Conservation (phyloP, 2,113 vertebrate species). For the Mohoua ochrocephala region DNA sequence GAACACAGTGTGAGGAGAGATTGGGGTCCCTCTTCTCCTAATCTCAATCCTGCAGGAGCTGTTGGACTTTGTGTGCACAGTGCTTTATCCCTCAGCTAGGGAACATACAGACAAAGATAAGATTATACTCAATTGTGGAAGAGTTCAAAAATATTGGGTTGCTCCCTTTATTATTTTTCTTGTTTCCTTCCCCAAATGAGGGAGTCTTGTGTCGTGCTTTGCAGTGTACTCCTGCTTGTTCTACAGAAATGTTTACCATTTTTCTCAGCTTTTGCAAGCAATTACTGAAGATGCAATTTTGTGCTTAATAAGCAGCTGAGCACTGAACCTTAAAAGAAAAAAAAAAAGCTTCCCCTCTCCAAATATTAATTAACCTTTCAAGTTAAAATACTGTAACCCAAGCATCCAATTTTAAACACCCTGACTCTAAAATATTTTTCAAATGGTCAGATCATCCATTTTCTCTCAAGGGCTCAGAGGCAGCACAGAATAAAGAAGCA, state of each 20-base stretch:
- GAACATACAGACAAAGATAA: not conserved
- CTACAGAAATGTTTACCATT: not conserved
- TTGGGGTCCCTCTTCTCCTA: accelerated
- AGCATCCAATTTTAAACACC: not conserved
- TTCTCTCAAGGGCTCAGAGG: not conserved
- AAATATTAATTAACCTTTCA: conserved; percentile 33
- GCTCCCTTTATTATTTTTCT: not conserved
- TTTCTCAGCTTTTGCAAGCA: conserved; percentile 26
- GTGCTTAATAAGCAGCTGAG: conserved; percentile 25
- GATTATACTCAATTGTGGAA: accelerated
- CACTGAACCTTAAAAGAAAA: not conserved
- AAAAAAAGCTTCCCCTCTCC: not conserved
- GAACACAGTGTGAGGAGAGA: accelerated
- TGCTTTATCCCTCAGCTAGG: not conserved
- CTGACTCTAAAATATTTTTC: not conserved
- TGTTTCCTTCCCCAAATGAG: not conserved
- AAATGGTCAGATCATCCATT: not conserved
- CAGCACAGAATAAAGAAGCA: not conserved
- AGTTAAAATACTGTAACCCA: not conserved
- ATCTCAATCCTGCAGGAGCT: not conserved
- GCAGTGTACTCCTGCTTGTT: not conserved
- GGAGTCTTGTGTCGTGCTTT: not conserved
- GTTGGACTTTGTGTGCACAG: too few species aligned
- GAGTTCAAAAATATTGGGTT: not conserved
- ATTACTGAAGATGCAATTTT: conserved; percentile 38